These are phyloP conservation scores for Oegoconia quadripuncta DNA, from an alignment of 2,888 invertebrate species.

Conservation along the genomic window DNA sequence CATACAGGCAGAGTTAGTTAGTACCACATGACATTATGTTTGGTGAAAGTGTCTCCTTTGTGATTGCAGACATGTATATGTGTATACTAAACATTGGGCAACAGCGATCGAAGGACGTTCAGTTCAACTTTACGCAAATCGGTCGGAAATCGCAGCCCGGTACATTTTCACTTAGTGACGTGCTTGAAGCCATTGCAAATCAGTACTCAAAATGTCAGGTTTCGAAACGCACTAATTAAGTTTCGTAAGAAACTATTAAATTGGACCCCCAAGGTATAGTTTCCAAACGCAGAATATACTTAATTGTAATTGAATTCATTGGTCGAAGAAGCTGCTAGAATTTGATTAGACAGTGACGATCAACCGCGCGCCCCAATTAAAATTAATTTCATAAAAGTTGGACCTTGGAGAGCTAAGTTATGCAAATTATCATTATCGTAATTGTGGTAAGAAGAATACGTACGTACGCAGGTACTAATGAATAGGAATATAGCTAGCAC, in stretches of 20 bases:
- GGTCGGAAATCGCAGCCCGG: conserved; percentile 33
- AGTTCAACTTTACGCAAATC: conserved; percentile 45
- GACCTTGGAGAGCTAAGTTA: no score
- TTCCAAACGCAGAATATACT: neutral
- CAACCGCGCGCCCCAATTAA: no score
- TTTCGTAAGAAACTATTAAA: neutral
- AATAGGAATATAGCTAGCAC: no score
- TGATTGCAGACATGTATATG: neutral
- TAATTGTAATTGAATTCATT: no score
- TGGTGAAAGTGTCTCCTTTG: neutral
- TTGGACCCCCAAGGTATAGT: neutral
- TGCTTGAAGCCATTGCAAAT: conserved; percentile 24
- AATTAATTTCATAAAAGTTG: no score
- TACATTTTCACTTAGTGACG: conserved; percentile 42
- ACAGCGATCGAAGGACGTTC: conserved; percentile 33
- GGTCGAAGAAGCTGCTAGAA: no score
- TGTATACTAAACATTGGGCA: conserved; percentile 5
- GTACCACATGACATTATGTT: no score
- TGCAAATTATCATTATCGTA: no score
- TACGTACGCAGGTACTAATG: no score
- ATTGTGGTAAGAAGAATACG: no score
- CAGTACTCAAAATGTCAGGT: conserved; percentile 9
- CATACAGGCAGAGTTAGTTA: no score
- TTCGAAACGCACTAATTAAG: conserved; percentile 18
- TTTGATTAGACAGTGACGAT: no score